These are phyloP conservation scores for Alauda arvensis DNA, from an alignment of 2,797 vertebrate genomes.

Conservation along the genomic window DNA sequence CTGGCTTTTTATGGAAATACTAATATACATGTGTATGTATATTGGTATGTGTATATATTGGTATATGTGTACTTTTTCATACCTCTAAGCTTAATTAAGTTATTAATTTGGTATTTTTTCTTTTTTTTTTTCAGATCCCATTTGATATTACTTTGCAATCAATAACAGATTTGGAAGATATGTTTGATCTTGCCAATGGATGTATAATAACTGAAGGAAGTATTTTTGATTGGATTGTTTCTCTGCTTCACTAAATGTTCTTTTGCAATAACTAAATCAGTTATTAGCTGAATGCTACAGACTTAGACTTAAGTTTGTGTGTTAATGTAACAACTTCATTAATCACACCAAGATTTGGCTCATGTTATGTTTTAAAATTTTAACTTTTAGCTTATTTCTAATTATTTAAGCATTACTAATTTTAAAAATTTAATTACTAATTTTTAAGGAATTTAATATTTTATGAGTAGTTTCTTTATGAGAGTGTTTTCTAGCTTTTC, in stretches of 20 bases:
- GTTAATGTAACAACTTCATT: background rate
- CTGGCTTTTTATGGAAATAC: background rate
- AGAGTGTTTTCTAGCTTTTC: constrained; percentile 3
- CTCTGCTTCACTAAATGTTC: constrained; percentile 65
- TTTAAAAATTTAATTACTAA: background rate
- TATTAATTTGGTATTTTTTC: background rate
- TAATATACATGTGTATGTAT: background rate
- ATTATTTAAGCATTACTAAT: background rate
- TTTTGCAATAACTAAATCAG: background rate
- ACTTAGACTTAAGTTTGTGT: background rate
- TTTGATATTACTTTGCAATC: constrained; percentile 72
- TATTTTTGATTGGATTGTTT: constrained; percentile 76
- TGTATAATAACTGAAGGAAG: constrained; percentile 67
- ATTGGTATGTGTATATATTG: background rate
- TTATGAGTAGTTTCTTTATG: background rate
- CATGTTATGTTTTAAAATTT: background rate
- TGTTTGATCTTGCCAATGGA: constrained; percentile 79
- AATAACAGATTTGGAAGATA: constrained; percentile 73
- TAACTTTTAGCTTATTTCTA: background rate
- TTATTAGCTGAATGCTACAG: background rate
- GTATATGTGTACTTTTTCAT: background rate
- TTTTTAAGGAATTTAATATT: background rate
- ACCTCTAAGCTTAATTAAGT: background rate
- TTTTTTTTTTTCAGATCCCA: constrained; percentile 69
- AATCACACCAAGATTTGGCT: background rate